Percentiles rank a stretch among this genome's conserved stretches.
phyloP scores from a whole-genome alignment of 2,888 invertebrate genomes.

The Drosophila longiperda region DNA sequence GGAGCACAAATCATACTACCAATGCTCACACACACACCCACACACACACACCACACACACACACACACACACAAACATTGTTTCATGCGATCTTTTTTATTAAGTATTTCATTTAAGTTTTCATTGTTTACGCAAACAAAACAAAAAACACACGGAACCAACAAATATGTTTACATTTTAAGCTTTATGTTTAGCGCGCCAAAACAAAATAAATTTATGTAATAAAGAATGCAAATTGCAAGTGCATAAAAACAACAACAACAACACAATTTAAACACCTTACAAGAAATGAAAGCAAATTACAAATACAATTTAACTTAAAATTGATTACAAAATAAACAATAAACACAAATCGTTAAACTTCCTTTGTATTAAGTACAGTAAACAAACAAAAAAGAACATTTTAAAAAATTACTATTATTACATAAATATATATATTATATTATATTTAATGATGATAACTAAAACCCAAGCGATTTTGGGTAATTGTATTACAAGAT shows the following conservation, averaged over 20 bases:
- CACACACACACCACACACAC: slow-evolving; percentile 37
- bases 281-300: slow-evolving; percentile 47
- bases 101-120: slow-evolving; percentile 79
- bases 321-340: slow-evolving; percentile 42
- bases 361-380: slow-evolving; percentile 55
- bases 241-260: slow-evolving; percentile 33
- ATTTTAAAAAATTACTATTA: slow-evolving; percentile 32
- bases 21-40: slow-evolving; percentile 27
- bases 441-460: slow-evolving; percentile 10
- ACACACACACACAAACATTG: slow-evolving; percentile 53
- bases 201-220: slow-evolving; percentile 67
- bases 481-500: slow-evolving; percentile 3
- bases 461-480: slow-evolving; percentile 2
- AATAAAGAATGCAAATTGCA: slow-evolving; percentile 65
- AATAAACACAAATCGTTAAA: slow-evolving; percentile 52
- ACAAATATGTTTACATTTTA: slow-evolving; percentile 69
- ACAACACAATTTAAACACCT: slow-evolving; percentile 45
- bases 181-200: slow-evolving; percentile 78
- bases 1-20: slow-evolving; percentile 41
- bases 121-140: slow-evolving; percentile 68
- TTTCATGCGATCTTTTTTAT: slow-evolving; percentile 76
- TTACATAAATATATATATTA: slow-evolving; percentile 23
- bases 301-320: slow-evolving; percentile 54
- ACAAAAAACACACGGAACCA: slow-evolving; percentile 36
- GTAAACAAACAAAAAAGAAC: slow-evolving; percentile 25